A percentile compares a stretch with the other conserved stretches of the same genome.
Conservation (phyloP, 1,140 invertebrate genomes). For the Temnothorax nylanderi region DNA sequence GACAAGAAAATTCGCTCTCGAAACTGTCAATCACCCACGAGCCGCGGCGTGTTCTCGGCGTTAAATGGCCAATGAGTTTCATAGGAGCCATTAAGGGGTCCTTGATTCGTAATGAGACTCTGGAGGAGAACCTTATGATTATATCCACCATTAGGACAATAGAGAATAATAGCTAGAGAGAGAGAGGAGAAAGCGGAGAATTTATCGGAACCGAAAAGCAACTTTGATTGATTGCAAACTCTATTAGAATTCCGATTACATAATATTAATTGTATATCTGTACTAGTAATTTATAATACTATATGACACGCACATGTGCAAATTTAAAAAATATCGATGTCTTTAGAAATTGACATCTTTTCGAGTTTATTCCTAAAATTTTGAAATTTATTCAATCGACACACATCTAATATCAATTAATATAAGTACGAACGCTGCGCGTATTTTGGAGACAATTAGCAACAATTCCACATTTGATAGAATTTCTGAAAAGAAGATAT, state of each 20-base stretch:
- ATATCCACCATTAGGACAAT: constrained; percentile 82
- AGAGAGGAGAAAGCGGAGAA: not conserved
- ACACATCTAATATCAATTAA: not conserved
- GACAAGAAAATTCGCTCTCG: constrained; percentile 76
- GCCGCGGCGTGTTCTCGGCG: constrained; percentile 69
- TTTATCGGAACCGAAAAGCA: constrained; percentile 61
- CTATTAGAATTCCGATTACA: not conserved
- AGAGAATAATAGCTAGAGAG: constrained; percentile 75
- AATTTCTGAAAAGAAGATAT: not conserved
- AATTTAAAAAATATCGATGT: not conserved
- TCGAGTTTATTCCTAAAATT: not conserved
- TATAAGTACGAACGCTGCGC: not conserved
- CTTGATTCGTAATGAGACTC: constrained; percentile 82
- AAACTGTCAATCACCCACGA: constrained; percentile 74
- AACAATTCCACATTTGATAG: not conserved
- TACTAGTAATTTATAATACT: not conserved
- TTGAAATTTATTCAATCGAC: not conserved
- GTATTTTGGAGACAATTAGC: not conserved
- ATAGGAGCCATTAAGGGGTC: constrained; percentile 76
- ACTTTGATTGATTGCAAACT: constrained; percentile 9
- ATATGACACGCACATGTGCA: not conserved
- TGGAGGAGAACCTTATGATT: constrained; percentile 81
- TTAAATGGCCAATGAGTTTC: constrained; percentile 81
- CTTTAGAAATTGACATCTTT: not conserved
- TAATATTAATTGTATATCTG: not conserved